Evolutionary conservation across 2,888 invertebrate species (phyloP).

Genomic region (Drosophila yooni): DNA sequence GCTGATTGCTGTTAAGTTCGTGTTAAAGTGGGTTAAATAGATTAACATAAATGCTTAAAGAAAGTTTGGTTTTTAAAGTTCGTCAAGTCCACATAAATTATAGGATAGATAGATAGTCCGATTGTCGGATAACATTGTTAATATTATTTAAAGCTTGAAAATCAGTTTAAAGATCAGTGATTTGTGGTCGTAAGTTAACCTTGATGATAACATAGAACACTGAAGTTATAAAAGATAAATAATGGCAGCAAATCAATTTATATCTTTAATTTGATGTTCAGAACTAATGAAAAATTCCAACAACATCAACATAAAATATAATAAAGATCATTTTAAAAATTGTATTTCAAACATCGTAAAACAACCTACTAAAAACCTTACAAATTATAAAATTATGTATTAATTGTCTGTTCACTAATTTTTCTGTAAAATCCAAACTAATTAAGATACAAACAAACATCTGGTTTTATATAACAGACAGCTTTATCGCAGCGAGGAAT

Average conservation of each 20-base stretch:
- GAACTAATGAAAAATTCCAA: not conserved
- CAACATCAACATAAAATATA: not conserved
- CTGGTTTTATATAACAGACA: not conserved
- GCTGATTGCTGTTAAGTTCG: not conserved
- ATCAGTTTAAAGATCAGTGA: constrained; percentile 15
- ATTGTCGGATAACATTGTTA: not conserved
- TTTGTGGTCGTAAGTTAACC: constrained; percentile 14
- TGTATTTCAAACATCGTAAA: not conserved
- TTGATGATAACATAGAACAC: not conserved
- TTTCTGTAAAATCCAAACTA: not conserved
- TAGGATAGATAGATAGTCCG: constrained; percentile 3
- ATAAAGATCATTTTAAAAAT: not conserved
- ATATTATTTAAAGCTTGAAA: constrained; percentile 4
- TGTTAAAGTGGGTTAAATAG: constrained; percentile 19
- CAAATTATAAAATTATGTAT: not conserved
- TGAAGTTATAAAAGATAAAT: not conserved
- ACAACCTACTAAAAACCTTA: not conserved
- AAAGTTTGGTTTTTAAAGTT: constrained; percentile 43
- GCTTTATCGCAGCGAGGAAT: not conserved
- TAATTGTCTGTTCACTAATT: not conserved
- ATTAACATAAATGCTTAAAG: constrained; percentile 33
- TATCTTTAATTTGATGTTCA: not conserved
- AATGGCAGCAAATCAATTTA: not conserved
- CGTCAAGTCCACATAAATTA: constrained; percentile 39
- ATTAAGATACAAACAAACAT: constrained; percentile 21